These are phyloP conservation scores for Stegostoma tigrinum DNA, from an alignment of 2,113 vertebrate genomes.

Conservation along the genomic window DNA sequence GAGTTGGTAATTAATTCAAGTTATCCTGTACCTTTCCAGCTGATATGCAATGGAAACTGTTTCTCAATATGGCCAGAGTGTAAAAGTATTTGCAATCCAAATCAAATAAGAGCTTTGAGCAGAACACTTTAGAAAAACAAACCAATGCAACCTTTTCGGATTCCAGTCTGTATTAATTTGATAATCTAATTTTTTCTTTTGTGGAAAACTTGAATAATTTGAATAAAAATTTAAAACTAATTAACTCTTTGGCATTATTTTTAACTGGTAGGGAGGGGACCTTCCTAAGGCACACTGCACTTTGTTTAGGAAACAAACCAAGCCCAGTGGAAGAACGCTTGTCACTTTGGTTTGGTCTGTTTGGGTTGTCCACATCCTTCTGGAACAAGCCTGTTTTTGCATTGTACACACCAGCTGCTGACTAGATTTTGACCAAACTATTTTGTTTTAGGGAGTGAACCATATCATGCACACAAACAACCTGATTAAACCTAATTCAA, in stretches of 20 bases:
- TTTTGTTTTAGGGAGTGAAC: conserved; percentile 23
- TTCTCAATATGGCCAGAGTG: background rate
- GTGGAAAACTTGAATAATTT: background rate
- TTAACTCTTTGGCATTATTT: background rate
- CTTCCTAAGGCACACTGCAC: conserved; percentile 51
- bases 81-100: background rate
- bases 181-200: background rate
- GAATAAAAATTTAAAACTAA: background rate
- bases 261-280: conserved; percentile 41
- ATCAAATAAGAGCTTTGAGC: background rate
- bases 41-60: background rate
- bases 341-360: conserved; percentile 51
- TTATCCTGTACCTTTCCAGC: background rate
- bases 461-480: conserved; percentile 25
- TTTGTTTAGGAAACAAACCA: conserved; percentile 62
- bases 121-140: background rate
- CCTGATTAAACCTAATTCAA: background rate
- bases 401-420: conserved; percentile 71
- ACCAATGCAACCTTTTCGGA: background rate
- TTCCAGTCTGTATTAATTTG: background rate
- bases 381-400: conserved; percentile 57
- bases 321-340: conserved; percentile 38
- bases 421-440: conserved; percentile 51
- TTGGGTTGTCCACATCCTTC: conserved; percentile 45
- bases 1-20: background rate